These are phyloP conservation scores for Scomber japonicus DNA, from an alignment of 2,113 vertebrate species.

Conservation along the genomic window DNA sequence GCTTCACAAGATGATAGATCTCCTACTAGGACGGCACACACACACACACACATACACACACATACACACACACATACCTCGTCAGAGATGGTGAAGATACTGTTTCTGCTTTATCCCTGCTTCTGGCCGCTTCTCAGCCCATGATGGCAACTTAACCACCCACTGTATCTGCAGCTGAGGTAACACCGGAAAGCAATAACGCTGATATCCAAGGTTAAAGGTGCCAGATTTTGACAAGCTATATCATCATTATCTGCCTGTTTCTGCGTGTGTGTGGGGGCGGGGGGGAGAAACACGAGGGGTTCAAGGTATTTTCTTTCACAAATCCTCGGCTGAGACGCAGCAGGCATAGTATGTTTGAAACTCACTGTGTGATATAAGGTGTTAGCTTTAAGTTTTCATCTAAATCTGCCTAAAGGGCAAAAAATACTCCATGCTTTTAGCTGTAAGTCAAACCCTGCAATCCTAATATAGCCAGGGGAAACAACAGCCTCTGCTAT, in stretches of 20 bases:
- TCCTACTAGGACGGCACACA: slow-evolving; percentile 25
- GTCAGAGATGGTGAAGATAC: slow-evolving; percentile 62
- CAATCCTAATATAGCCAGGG: slow-evolving; percentile 59
- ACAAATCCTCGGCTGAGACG: slow-evolving; percentile 66
- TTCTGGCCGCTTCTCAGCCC: slow-evolving; percentile 52
- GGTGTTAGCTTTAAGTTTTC: slow-evolving; percentile 66
- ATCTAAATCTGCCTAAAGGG: slow-evolving; percentile 76
- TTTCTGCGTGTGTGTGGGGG: slow-evolving; percentile 35
- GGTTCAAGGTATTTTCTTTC: slow-evolving; percentile 68
- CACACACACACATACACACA: slow-evolving; percentile 11
- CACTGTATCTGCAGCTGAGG: slow-evolving; percentile 58
- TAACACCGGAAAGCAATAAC: slow-evolving; percentile 64
- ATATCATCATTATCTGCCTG: slow-evolving; percentile 70
- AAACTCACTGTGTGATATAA: slow-evolving; percentile 51
- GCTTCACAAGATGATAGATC: slow-evolving; percentile 35
- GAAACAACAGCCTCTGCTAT: slow-evolving; percentile 61
- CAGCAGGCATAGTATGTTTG: slow-evolving; percentile 44
- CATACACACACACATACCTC: slow-evolving; percentile 30
- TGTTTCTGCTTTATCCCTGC: slow-evolving; percentile 49
- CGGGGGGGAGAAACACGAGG: slow-evolving; percentile 6
- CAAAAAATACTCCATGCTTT: slow-evolving; percentile 61
- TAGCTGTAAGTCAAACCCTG: slow-evolving; percentile 61
- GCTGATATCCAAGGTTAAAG: slow-evolving; percentile 71
- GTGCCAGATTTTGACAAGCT: slow-evolving; percentile 71
- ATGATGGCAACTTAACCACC: slow-evolving; percentile 65